A percentile compares a stretch with the other conserved stretches of the same genome.
Evolutionary conservation across 2,113 vertebrate genomes (phyloP).

Genomic region (Heliornis fulica): DNA sequence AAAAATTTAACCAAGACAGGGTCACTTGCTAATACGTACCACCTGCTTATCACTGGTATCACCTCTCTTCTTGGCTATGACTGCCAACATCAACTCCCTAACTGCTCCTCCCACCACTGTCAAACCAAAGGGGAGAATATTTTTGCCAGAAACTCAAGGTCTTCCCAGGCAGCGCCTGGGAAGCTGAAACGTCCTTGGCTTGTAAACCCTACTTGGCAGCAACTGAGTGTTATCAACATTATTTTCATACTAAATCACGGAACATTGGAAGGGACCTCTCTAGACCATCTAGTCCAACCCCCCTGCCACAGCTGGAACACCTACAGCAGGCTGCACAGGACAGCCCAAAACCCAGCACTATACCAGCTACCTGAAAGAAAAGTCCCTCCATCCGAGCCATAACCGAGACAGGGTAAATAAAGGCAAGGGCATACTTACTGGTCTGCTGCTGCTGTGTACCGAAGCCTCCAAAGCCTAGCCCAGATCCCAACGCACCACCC

Average conservation of each 20-base stretch:
- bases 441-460: slow-evolving; percentile 82
- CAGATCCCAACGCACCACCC: slow-evolving; percentile 84
- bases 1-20: background rate
- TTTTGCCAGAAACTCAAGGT: background rate
- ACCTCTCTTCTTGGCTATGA: background rate
- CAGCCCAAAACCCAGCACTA: too few species aligned
- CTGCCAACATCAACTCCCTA: background rate
- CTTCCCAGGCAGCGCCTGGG: too few species aligned
- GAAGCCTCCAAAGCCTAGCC: slow-evolving; percentile 88
- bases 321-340: too few species aligned
- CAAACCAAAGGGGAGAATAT: background rate
- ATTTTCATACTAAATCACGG: too few species aligned
- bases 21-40: fast-evolving
- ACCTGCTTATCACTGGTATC: background rate
- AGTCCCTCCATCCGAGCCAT: too few species aligned
- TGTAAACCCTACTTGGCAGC: too few species aligned
- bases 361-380: too few species aligned
- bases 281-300: too few species aligned
- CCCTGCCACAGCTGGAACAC: too few species aligned
- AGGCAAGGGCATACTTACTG: slow-evolving; percentile 66
- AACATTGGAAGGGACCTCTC: too few species aligned
- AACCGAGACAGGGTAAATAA: background rate
- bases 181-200: too few species aligned
- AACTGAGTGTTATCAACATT: too few species aligned
- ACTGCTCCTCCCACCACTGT: background rate